Percentiles rank a stretch among this genome's conserved stretches.
Conservation (phyloP, 2,797 vertebrate genomes). For the Anomalospiza imberbis region DNA sequence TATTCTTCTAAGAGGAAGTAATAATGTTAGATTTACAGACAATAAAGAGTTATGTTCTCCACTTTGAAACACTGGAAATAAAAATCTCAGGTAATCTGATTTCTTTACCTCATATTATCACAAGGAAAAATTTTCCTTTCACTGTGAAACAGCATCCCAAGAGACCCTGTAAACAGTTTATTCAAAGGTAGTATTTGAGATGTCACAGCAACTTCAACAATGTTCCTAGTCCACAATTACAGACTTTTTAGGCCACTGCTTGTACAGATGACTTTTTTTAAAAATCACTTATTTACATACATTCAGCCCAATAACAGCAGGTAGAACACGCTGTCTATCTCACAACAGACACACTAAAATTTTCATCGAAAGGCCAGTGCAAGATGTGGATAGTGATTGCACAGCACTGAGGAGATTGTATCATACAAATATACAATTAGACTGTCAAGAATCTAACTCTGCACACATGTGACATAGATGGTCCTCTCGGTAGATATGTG, state of each 20-base stretch:
- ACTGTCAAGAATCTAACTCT: slow-evolving; percentile 70
- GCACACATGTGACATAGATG: slow-evolving; percentile 52
- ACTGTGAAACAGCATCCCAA: slow-evolving; percentile 63
- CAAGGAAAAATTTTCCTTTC: slow-evolving; percentile 69
- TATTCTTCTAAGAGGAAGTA: slow-evolving; percentile 80
- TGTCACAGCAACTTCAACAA: slow-evolving; percentile 71
- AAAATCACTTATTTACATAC: slow-evolving; percentile 82
- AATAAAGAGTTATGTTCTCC: slow-evolving; percentile 74
- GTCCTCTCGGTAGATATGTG: slow-evolving; percentile 13
- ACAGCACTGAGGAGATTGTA: slow-evolving; percentile 74
- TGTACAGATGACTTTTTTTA: slow-evolving; percentile 57
- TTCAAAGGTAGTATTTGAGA: slow-evolving; percentile 69
- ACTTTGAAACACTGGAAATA: slow-evolving; percentile 75
- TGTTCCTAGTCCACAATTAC: slow-evolving; percentile 68
- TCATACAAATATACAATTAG: slow-evolving; percentile 81
- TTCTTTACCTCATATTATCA: slow-evolving; percentile 70
- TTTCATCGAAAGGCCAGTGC: slow-evolving; percentile 75
- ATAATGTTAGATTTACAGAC: slow-evolving; percentile 81
- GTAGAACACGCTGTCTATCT: slow-evolving; percentile 68
- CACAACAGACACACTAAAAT: slow-evolving; percentile 70
- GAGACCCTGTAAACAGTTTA: slow-evolving; percentile 65
- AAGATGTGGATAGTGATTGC: slow-evolving; percentile 73
- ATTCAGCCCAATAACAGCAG: slow-evolving; percentile 78
- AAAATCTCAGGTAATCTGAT: slow-evolving; percentile 70
- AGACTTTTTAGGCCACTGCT: slow-evolving; percentile 74